A percentile compares a stretch with the other conserved stretches of the same genome.
phyloP scores from a whole-genome alignment of 2,797 vertebrate genomes.

The Oceanodroma leucorhoa region DNA sequence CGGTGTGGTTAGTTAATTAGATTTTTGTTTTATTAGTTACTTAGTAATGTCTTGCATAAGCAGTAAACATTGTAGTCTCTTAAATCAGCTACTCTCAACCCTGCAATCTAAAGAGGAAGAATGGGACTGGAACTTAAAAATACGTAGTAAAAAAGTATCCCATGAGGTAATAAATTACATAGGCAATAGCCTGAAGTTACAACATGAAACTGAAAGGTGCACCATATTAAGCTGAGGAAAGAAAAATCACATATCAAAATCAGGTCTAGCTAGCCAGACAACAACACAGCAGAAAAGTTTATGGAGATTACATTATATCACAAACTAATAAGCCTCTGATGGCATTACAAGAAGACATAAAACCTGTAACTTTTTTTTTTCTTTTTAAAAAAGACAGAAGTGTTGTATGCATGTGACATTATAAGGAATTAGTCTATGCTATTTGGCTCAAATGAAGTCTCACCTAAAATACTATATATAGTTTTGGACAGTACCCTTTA shows the following conservation, averaged over 20 bases:
- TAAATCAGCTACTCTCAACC: neutral
- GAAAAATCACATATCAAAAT: neutral
- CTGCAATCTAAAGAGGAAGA: neutral
- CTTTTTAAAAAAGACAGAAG: neutral
- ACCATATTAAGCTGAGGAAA: neutral
- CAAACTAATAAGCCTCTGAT: neutral
- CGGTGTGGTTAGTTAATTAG: neutral
- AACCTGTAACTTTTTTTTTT: neutral
- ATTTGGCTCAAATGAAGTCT: neutral
- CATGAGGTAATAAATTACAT: neutral
- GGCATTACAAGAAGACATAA: neutral
- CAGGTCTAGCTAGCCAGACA: neutral
- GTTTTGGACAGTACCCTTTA: neutral
- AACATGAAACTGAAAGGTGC: neutral
- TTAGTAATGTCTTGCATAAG: neutral
- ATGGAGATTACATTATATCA: neutral
- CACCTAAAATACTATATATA: neutral
- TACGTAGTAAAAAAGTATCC: neutral
- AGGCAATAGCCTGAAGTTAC: neutral
- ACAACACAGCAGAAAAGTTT: neutral
- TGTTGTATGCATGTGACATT: neutral
- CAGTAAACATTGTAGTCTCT: neutral
- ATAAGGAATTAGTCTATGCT: neutral
- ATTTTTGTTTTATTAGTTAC: neutral
- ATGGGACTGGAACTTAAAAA: neutral